Percentiles rank a stretch among this genome's conserved stretches.
These are phyloP conservation scores for Holothuria glaberrima DNA, from an alignment of 35 echinoderm and acorn worm species.

Conservation along the genomic window DNA sequence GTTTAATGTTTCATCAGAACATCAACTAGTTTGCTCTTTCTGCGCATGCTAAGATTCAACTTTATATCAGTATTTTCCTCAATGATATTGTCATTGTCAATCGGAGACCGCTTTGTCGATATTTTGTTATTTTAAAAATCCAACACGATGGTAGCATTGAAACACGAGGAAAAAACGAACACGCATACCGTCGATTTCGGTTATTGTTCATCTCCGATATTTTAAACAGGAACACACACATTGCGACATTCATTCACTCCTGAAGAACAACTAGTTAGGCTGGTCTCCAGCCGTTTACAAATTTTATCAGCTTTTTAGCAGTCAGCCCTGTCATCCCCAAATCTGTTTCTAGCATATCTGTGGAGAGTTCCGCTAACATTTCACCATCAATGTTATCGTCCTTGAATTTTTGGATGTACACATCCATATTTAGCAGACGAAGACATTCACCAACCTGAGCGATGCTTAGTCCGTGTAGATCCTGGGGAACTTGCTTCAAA, in stretches of 20 bases:
- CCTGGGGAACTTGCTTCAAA: slow-evolving; percentile 58
- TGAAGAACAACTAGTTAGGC: too few relatives aligned
- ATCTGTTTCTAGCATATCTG: slow-evolving; percentile 75
- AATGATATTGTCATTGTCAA: too few relatives aligned
- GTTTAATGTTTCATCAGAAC: too few relatives aligned
- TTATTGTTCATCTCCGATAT: background rate
- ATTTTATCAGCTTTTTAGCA: slow-evolving; percentile 66
- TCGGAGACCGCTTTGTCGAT: too few relatives aligned
- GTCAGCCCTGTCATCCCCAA: slow-evolving; percentile 67
- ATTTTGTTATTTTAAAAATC: background rate
- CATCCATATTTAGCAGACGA: slow-evolving; percentile 72
- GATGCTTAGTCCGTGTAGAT: slow-evolving; percentile 68
- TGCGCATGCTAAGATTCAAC: too few relatives aligned
- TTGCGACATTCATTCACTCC: too few relatives aligned
- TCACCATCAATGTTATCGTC: slow-evolving; percentile 80
- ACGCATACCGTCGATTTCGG: background rate
- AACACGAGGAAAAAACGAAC: too few relatives aligned
- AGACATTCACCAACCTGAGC: slow-evolving; percentile 77
- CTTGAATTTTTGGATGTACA: slow-evolving; percentile 73
- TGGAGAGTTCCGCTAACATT: slow-evolving; percentile 69
- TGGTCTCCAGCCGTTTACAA: slow-evolving; percentile 55
- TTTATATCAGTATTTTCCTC: too few relatives aligned
- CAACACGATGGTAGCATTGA: background rate
- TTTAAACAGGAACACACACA: too few relatives aligned
- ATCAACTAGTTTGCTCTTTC: too few relatives aligned